Evolutionary conservation across 2,888 invertebrate species (phyloP), one percentile per base, ranked within the genome.

Genomic region (Andrena dorsata): DNA sequence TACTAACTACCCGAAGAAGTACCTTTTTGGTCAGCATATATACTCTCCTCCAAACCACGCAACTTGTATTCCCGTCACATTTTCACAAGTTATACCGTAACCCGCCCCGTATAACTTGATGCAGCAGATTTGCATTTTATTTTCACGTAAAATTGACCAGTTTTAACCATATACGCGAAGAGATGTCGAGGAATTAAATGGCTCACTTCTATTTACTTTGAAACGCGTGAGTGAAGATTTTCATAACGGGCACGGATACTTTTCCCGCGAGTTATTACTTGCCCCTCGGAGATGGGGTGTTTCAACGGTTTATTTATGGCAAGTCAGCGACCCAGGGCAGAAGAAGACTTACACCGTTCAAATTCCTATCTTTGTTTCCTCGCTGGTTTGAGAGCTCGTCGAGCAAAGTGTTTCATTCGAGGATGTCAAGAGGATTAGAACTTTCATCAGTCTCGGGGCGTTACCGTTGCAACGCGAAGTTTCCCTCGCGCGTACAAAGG

Each of bases 391-490:
- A 75, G 71, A 75, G 71, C 75, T 82, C 68, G 77, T 77, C 80
- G 82, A 35, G 75, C 76, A 82, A 82, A 82, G 88, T 78, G 82
- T 77, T 82, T 76, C 74, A 73, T 78, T 70, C 56, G 64, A 65
- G 53, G 56, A 80, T 82, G 86, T 87, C 88, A 87, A 86, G 73
- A 85, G 88, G 86, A 86, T 86, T 86, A 86, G 86, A 88, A 82
- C 77, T 87, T 86, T 87, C 86, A 86, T 86, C 86, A 88, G 86
- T 86, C 86, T 85, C 75, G 66, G 20, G 76, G 61, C 68, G 76
- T 72, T 75, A 41, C 7, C 26, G 58, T 8, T 20, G 16, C 16
- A 47, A 51, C 53, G 16, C n/a, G 35, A 41, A 56, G 30, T 49
- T 32, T 74, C 47, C 53, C 58, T 66, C 28, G 13, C 32, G 13